These are phyloP conservation scores for Zosterops borbonicus DNA, from an alignment of 2,113 vertebrate genomes.

Conservation along the genomic window DNA sequence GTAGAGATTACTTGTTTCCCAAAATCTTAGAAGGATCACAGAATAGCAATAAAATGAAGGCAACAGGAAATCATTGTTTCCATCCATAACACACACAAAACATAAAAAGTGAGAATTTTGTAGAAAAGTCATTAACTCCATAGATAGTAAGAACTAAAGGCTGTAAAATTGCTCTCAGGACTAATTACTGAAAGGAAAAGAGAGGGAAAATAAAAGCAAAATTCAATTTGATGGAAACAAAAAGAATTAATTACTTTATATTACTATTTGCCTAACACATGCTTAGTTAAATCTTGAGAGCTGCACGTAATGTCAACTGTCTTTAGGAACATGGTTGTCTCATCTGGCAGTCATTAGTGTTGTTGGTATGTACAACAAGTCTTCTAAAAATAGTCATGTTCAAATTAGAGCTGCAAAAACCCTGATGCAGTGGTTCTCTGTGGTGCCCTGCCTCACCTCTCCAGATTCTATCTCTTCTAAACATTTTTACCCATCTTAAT, in stretches of 20 bases:
- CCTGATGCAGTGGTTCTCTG: not conserved
- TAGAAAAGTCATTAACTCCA: not conserved
- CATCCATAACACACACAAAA: not conserved
- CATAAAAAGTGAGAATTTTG: not conserved
- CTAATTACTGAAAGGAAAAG: not conserved
- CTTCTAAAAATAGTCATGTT: conserved; percentile 34
- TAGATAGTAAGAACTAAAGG: not conserved
- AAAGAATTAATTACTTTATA: not conserved
- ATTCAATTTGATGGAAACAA: not conserved
- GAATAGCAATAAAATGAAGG: not conserved
- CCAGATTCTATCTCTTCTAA: not conserved
- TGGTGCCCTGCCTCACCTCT: not conserved
- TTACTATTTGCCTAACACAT: not conserved
- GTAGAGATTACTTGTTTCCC: not conserved
- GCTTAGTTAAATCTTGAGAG: not conserved
- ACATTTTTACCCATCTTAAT: not conserved
- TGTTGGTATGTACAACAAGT: not conserved
- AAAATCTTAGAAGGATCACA: not conserved
- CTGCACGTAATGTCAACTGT: not conserved
- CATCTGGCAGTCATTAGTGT: not conserved
- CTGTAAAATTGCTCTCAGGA: not conserved
- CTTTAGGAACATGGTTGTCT: not conserved
- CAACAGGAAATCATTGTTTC: not conserved
- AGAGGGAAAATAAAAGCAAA: not conserved
- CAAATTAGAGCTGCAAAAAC: not conserved